Conservation (phyloP, 2,888 invertebrate species). For the Odontomyia ornata region DNA sequence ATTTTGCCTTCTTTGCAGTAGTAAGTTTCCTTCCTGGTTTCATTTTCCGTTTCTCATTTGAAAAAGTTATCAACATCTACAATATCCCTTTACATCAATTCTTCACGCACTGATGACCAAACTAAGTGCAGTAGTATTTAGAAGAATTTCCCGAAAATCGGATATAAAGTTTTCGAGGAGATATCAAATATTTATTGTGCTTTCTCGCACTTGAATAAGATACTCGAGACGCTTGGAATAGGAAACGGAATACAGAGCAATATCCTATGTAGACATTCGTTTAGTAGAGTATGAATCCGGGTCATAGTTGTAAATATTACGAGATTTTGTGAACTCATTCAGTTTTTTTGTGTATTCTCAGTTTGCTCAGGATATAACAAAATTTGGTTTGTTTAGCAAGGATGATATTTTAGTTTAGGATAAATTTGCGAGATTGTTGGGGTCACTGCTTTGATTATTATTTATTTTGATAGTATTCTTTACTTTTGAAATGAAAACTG, state of each 20-base stretch:
- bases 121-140: not conserved
- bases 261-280: no score
- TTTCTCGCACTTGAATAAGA: not conserved
- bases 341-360: not conserved
- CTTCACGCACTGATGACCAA: not conserved
- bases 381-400: no score
- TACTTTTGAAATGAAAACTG: no score
- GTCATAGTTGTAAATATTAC: not conserved
- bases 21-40: no score
- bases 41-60: no score
- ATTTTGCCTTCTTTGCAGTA: no score
- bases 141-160: not conserved
- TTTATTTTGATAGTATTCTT: no score
- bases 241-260: not conserved
- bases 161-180: not conserved
- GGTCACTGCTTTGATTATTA: no score
- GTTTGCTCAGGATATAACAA: no score
- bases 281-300: not conserved
- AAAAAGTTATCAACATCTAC: no score
- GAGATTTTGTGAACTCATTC: not conserved
- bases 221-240: not conserved
- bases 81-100: conserved; percentile 1
- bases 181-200: conserved; percentile 17
- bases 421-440: no score
- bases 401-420: no score